Evolutionary conservation across 2,888 invertebrate species (phyloP).

Genomic region (Hipparchia sbordonii): DNA sequence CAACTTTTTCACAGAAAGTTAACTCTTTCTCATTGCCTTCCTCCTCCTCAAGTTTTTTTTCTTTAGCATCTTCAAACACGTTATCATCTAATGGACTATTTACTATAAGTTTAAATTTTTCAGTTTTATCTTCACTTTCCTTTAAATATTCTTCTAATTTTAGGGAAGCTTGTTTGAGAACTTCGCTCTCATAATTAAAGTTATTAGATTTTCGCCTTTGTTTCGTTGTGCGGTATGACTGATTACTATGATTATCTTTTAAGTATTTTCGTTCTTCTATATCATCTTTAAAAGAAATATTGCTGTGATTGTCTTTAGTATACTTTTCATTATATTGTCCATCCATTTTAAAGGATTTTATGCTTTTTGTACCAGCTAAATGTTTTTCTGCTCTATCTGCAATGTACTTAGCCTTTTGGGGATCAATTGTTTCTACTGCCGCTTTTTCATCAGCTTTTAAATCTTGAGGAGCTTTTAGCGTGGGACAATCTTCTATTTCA

Average conservation of each 20-base stretch:
- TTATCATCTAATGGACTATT: conserved; percentile 60
- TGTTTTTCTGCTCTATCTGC: conserved; percentile 69
- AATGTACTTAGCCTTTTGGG: conserved; percentile 66
- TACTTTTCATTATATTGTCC: conserved; percentile 71
- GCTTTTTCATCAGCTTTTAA: conserved; percentile 79
- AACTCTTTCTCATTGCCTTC: conserved; percentile 58
- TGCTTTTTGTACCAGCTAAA: conserved; percentile 63
- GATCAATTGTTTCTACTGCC: conserved; percentile 69
- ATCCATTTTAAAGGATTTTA: conserved; percentile 73
- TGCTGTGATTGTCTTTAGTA: conserved; percentile 70
- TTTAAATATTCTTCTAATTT: conserved; percentile 78
- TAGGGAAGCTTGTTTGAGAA: conserved; percentile 80
- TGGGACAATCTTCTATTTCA: conserved; percentile 79
- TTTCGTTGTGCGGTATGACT: conserved; percentile 62
- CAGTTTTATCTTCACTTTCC: conserved; percentile 60
- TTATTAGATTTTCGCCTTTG: conserved; percentile 78
- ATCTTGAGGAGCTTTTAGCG: conserved; percentile 77
- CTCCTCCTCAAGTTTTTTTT: conserved; percentile 43
- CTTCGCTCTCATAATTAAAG: conserved; percentile 84
- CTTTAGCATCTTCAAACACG: conserved; percentile 54
- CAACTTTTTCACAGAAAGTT: conserved; percentile 81
- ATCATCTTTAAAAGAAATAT: conserved; percentile 69
- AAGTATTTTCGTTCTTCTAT: conserved; percentile 71
- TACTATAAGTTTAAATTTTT: conserved; percentile 64
- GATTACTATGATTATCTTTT: conserved; percentile 76